Percentiles rank a stretch among this genome's conserved stretches.
Conservation (phyloP, 2,797 vertebrate genomes). For the Menidia menidia region DNA sequence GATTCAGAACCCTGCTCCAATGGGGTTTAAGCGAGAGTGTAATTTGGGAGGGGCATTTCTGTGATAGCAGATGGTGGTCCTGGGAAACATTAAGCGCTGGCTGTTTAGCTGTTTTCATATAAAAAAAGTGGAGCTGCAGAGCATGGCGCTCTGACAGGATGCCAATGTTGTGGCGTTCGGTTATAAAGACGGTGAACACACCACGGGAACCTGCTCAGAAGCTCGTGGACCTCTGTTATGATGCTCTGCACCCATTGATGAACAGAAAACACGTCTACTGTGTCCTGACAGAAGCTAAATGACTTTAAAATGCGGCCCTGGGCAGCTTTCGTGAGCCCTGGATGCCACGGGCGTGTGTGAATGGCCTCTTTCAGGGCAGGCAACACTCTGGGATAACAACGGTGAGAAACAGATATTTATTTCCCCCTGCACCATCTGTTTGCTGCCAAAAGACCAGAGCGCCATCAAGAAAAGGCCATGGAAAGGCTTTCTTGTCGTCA, state of each 20-base stretch:
- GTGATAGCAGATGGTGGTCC: too few relatives aligned
- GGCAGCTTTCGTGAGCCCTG: constrained; percentile 45
- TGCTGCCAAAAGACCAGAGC: constrained; percentile 71
- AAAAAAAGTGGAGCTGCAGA: too few relatives aligned
- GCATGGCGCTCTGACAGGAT: too few relatives aligned
- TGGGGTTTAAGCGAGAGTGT: not conserved
- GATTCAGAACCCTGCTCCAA: not conserved
- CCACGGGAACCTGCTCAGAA: too few relatives aligned
- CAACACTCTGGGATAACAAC: constrained; percentile 66
- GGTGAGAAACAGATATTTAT: constrained; percentile 80
- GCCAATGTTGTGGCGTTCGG: too few relatives aligned
- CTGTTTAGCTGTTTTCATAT: too few relatives aligned
- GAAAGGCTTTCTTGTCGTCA: constrained; percentile 74
- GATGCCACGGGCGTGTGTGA: constrained; percentile 41
- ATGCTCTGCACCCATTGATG: not conserved
- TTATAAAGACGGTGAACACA: too few relatives aligned
- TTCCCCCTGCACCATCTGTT: constrained; percentile 80
- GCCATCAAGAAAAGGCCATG: constrained; percentile 69
- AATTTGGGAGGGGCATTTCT: too few relatives aligned
- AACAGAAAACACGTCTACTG: constrained; percentile 2
- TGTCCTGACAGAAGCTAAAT: constrained; percentile 42
- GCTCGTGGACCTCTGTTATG: too few relatives aligned
- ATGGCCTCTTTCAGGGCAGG: constrained; percentile 55
- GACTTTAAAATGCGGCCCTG: constrained; percentile 49
- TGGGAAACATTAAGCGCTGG: too few relatives aligned